Evolutionary conservation across 1,140 invertebrate species (phyloP).

Genomic region (Drosophila malerkotliana): DNA sequence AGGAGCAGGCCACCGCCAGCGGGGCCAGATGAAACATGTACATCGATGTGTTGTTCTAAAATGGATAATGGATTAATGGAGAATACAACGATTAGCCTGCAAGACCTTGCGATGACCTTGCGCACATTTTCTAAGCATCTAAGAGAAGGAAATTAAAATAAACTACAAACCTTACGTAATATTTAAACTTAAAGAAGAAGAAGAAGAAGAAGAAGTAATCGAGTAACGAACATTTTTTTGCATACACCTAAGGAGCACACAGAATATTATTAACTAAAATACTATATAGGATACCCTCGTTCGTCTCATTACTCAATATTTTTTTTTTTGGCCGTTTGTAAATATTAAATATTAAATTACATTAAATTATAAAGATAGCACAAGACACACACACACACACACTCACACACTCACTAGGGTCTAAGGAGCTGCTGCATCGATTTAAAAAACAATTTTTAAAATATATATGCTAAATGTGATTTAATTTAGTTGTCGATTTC

Average conservation of each 20-base stretch:
- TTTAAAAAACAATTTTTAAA: constrained; percentile 43
- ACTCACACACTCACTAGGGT: constrained; percentile 14
- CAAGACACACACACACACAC: constrained; percentile 5
- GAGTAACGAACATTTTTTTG: constrained; percentile 61
- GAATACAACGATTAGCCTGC: constrained; percentile 2
- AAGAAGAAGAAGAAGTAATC: constrained; percentile 15
- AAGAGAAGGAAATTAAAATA: not conserved
- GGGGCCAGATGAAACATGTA: constrained; percentile 81
- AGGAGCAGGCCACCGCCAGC: constrained; percentile 53
- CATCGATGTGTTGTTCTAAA: constrained; percentile 76
- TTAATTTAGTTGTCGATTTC: constrained; percentile 73
- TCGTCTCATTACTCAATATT: constrained; percentile 15
- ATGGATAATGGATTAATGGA: not conserved
- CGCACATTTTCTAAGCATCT: not conserved
- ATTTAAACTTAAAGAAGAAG: constrained; percentile 19
- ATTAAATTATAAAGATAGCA: constrained; percentile 10
- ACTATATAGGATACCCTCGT: constrained; percentile 32
- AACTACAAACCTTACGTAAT: not conserved
- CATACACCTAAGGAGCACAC: constrained; percentile 60
- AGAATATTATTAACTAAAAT: constrained; percentile 31
- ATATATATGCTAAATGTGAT: constrained; percentile 75
- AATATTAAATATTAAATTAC: constrained; percentile 67
- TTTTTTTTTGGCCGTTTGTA: constrained; percentile 59
- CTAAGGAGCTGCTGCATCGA: constrained; percentile 27
- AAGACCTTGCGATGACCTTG: not conserved